These are phyloP conservation scores for Noctua pronuba DNA, from an alignment of 2,888 invertebrate genomes.

Conservation along the genomic window DNA sequence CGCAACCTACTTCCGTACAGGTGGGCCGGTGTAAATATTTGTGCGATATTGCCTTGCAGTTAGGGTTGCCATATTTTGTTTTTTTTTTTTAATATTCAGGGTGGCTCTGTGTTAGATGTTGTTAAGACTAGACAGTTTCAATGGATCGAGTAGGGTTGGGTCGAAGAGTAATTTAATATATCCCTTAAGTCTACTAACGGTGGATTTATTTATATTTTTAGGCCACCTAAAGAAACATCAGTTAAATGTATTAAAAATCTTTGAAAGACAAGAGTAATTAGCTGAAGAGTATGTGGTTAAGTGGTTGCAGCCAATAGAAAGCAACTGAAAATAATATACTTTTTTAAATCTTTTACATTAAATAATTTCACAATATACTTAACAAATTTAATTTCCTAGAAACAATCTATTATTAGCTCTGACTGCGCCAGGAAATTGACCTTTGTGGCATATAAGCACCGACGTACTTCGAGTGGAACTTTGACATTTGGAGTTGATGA, in stretches of 20 bases:
- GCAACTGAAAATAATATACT: not conserved
- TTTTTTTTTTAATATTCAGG: constrained; percentile 30
- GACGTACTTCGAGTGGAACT: not conserved
- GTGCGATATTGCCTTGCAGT: constrained; percentile 53
- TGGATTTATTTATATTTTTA: not conserved
- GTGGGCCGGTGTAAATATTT: constrained; percentile 56
- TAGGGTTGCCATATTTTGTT: constrained; percentile 41
- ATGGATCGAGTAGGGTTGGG: not conserved
- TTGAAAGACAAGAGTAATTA: not conserved
- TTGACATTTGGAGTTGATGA: constrained; percentile 8
- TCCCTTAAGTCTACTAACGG: not conserved
- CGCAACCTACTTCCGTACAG: constrained; percentile 60
- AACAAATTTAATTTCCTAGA: too few species aligned
- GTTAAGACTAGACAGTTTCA: not conserved
- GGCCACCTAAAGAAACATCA: not conserved
- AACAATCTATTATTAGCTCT: not conserved
- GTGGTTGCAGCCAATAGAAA: not conserved
- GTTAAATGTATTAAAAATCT: not conserved
- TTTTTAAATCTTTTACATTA: not conserved
- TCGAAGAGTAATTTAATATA: not conserved
- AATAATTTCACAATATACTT: too few species aligned
- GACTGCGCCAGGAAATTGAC: not conserved
- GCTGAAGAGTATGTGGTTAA: too few species aligned
- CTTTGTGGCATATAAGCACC: not conserved
- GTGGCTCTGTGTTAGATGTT: too few species aligned